A percentile compares a stretch with the other conserved stretches of the same genome.
Evolutionary conservation across 2,888 invertebrate species (phyloP).

Genomic region (Coelogynopora nodosa): DNA sequence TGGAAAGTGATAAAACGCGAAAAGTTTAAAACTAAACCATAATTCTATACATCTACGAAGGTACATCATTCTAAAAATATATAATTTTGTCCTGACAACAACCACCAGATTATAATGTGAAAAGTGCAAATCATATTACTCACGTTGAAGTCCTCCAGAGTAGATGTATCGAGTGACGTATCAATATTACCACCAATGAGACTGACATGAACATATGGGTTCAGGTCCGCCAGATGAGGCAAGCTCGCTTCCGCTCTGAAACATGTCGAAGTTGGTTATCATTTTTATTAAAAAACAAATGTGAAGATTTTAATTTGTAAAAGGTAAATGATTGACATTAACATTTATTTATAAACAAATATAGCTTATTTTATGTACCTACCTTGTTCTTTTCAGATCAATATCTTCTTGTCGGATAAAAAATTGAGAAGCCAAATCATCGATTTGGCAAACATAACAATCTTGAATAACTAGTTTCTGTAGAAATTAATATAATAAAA

Average conservation of each 20-base stretch:
- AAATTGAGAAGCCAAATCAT: slow-evolving; percentile 59
- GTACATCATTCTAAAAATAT: no score
- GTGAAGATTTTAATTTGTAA: not conserved
- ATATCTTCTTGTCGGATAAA: slow-evolving; percentile 58
- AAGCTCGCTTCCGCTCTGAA: slow-evolving; percentile 57
- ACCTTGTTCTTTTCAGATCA: slow-evolving; percentile 53
- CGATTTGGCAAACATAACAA: slow-evolving; percentile 48
- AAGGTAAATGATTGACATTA: not conserved
- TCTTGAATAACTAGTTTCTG: slow-evolving; percentile 59
- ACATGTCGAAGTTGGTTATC: not conserved
- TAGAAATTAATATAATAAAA: no score
- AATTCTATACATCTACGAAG: no score
- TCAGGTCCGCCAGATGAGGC: slow-evolving; percentile 55
- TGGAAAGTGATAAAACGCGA: no score
- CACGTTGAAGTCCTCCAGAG: not conserved
- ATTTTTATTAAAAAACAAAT: not conserved
- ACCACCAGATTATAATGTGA: no score
- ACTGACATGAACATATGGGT: slow-evolving; percentile 55
- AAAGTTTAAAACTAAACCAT: no score
- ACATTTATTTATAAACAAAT: not conserved
- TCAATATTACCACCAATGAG: not conserved
- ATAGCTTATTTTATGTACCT: not conserved
- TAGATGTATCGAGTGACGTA: not conserved
- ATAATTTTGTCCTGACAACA: no score
- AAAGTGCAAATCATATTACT: no score